Conservation (phyloP, 2,113 vertebrate species). For the Propithecus coquereli region DNA sequence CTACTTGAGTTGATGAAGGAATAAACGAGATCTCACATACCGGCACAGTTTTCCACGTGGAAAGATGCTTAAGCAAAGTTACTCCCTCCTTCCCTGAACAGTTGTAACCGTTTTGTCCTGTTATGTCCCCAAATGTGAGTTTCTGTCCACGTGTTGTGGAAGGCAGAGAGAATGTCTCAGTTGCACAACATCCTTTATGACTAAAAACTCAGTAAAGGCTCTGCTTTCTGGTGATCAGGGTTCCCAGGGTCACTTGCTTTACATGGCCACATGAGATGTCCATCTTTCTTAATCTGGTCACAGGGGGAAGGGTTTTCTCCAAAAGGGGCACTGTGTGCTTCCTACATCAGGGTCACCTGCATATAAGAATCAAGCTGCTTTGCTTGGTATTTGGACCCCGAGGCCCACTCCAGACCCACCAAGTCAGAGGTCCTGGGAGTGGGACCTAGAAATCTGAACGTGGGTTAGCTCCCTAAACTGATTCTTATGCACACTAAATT, state of each 20-base stretch:
- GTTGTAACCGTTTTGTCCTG: background rate
- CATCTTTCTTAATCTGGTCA: background rate
- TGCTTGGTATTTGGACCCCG: too few species aligned
- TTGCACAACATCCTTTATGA: background rate
- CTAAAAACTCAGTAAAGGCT: background rate
- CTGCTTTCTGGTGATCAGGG: background rate
- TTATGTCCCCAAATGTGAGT: background rate
- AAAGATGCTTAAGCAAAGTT: background rate
- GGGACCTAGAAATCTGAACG: background rate
- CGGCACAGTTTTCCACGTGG: background rate
- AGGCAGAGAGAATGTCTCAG: background rate
- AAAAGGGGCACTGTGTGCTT: background rate
- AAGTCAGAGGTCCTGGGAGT: background rate
- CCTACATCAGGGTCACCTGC: background rate
- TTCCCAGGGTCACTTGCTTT: background rate
- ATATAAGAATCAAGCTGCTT: background rate
- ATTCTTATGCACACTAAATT: background rate
- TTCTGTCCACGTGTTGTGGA: background rate
- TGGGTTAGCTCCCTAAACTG: background rate
- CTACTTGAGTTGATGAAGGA: background rate
- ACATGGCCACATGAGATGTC: rapidly evolving
- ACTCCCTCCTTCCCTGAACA: background rate
- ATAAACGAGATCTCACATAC: background rate
- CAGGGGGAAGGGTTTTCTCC: background rate
- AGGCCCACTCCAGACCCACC: background rate